These are phyloP conservation scores for Pantala flavescens DNA, from an alignment of 1,140 invertebrate genomes.

Conservation along the genomic window DNA sequence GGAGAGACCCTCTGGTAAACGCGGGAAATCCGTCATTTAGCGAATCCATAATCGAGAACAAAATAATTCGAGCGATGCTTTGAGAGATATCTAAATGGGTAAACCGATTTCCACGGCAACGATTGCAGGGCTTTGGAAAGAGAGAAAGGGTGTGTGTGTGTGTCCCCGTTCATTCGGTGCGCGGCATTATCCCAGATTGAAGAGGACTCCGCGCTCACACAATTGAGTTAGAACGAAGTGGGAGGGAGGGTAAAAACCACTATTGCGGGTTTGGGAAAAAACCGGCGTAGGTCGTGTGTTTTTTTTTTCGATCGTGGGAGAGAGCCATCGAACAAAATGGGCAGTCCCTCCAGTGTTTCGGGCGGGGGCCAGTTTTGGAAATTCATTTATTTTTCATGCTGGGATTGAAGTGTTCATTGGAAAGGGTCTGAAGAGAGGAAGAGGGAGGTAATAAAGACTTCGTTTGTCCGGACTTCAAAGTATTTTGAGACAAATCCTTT, in stretches of 20 bases:
- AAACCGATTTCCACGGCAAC: conserved; percentile 3
- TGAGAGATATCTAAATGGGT: neutral
- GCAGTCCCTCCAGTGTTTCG: neutral
- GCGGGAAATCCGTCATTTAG: neutral
- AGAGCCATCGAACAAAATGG: neutral
- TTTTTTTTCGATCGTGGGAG: neutral
- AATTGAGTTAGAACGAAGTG: neutral
- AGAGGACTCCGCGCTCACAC: neutral
- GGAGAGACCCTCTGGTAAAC: too few species aligned
- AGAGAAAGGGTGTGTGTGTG: neutral
- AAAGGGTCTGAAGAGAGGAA: neutral
- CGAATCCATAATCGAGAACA: conserved; percentile 1
- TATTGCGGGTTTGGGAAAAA: neutral
- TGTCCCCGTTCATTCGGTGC: neutral
- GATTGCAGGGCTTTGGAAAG: neutral
- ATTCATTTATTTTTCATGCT: conserved; percentile 4
- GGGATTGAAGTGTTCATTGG: neutral
- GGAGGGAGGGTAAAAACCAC: neutral
- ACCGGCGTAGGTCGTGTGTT: neutral
- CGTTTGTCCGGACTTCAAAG: too few species aligned
- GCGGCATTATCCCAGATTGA: neutral
- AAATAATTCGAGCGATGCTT: neutral
- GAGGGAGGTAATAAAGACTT: too few species aligned
- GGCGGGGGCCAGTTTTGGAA: neutral
- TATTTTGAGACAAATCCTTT: too few species aligned